Percentiles rank a stretch among this genome's conserved stretches.
Conservation (phyloP, 2,888 invertebrate genomes). For the Perithous albicinctus region DNA sequence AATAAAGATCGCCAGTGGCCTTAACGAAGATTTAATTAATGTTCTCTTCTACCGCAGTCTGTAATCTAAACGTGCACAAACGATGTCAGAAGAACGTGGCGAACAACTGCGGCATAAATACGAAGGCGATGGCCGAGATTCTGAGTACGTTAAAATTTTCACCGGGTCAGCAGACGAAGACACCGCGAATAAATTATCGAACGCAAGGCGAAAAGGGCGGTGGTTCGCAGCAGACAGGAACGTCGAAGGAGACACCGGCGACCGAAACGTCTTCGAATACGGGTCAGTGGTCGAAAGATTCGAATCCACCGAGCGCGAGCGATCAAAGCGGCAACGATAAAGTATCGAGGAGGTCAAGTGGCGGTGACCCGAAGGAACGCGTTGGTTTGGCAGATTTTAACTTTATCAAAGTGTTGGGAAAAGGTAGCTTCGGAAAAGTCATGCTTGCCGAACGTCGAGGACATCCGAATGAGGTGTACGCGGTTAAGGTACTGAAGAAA, state of each 20-base stretch:
- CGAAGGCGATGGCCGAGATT: conserved; percentile 97
- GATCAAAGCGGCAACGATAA: conserved; percentile 45
- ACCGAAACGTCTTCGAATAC: conserved; percentile 57
- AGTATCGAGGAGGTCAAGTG: conserved; percentile 54
- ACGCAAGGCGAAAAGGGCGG: conserved; percentile 63
- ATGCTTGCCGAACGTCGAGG: conserved; percentile 98
- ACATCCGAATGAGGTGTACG: conserved; percentile 94
- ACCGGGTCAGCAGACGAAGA: conserved; percentile 91
- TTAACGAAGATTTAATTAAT: not conserved
- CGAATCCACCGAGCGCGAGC: conserved; percentile 72
- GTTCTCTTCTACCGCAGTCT: conserved; percentile 87
- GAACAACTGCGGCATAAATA: conserved; percentile 99
- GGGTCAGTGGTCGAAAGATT: conserved; percentile 51
- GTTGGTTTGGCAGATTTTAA: conserved; percentile 95
- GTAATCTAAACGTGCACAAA: conserved; percentile 99
- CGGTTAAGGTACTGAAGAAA: conserved; percentile 96
- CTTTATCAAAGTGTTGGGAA: conserved; percentile 99
- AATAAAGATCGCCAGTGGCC: not conserved
- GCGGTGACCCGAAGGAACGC: conserved; percentile 83
- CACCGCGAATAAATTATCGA: conserved; percentile 79
- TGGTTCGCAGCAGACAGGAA: conserved; percentile 51
- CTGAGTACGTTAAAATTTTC: conserved; percentile 96
- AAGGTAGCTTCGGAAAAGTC: conserved; percentile 99
- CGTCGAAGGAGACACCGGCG: conserved; percentile 50
- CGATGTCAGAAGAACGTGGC: conserved; percentile 99